Evolutionary conservation across 2,113 vertebrate species (phyloP), one percentile per base, ranked within the genome.

Genomic region (Callospermophilus lateralis): DNA sequence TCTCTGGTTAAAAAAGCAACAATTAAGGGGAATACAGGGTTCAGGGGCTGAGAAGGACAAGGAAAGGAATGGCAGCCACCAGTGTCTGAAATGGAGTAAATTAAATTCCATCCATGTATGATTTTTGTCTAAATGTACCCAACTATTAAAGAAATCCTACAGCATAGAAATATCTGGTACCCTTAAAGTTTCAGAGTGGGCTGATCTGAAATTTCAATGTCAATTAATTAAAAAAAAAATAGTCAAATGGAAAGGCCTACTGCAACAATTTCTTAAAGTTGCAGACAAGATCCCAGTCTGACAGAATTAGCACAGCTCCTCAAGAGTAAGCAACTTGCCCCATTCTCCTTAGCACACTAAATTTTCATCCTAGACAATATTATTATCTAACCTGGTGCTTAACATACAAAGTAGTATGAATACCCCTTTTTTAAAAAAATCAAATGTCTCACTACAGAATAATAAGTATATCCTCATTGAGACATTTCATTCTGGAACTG

Each of bases 311-410:
- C 80, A 93, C 17, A 48, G 39, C 48, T 93, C 89, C 65, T 93
- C 55, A 53, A 45, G 55, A 90, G 48, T 76, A 63, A 86, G 81
- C 70, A 81, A 48, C 61, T 51, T 90, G 34, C 19, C 45, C 28
- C 63, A 63, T 68, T 68, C 58, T 77, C 88, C 48, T 9, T 93
- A 89, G 72, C 85, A 94, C 76, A 76, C 74, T 19, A 84, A 88
- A n/a, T 83, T 90, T 92, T 83, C 76, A 86, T 13, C 70, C 81
- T 92, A 89, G 51, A 87, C 92, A 90, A 94, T 94, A 84, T 58
- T 58, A 58, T 58, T 22, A 74, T 58, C 76, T 83, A 90, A 83
- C 24, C 65, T 92, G 61, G 53, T 89, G 55, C 79, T 84, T 74
- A 85, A 94, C 67, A 87, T 89, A 90, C 55, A 90, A 73, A 90